Evolutionary conservation across 2,888 invertebrate genomes (phyloP), one percentile per base, ranked within the genome.

Genomic region (Melieria omissa): DNA sequence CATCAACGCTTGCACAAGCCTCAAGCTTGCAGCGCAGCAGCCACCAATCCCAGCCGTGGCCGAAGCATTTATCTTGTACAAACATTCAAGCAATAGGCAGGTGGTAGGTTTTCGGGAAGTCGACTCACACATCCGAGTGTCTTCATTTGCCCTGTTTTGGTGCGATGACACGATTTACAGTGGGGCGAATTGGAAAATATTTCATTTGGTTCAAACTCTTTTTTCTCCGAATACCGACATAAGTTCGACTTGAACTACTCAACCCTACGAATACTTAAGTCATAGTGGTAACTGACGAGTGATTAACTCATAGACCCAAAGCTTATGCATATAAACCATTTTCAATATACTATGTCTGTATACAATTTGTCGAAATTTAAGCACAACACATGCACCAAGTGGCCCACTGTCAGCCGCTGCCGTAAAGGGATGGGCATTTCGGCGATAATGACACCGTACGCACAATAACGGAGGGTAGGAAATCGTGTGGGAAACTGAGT

Each of bases 401-500:
- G 78, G 81, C 79, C 73, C 49, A 55, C 14, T 62, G 54, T 65
- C 65, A 71, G 49, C 61, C 67, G 45, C 55, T 49, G 12, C 47
- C 12, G 58, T 42, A 52, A 64, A 73, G 70, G 61, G 70, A 73
- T 68, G 74, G 73, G 73, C 62, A 66, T 73, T 67, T 70, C 76
- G 73, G 73, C 79, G 81, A 84, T 81, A 81, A 82, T 82, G 82
- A 83, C 81, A 83, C 81, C 80, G 80, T 2, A 80, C 77, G 71
- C 29, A 70, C 61, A 76, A 74, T 74, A 77, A 73, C 75, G 72
- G 76, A 73, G 74, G 73, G 74, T 70, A 73, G 76, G 83, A 85
- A 84, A 84, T 85, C 83, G 86, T 86, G 86, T 86, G 86, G 87
- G 87, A 86, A 86, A 86, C 86, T 84, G 80, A 83, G 83, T 84